phyloP scores from a whole-genome alignment of 2,797 vertebrate species.

The Falco peregrinus region DNA sequence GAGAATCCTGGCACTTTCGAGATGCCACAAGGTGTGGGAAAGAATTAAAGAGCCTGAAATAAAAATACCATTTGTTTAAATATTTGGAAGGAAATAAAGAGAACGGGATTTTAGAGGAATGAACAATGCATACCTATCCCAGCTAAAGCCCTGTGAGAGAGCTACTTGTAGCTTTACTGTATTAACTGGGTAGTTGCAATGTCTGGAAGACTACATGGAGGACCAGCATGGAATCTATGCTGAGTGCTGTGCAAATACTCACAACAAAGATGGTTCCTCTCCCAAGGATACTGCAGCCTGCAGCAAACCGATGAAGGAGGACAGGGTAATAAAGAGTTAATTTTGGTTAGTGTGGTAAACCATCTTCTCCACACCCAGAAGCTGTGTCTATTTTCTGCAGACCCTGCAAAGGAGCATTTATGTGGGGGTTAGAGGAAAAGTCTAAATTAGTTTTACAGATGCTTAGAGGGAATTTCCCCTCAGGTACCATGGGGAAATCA shows the following conservation, averaged over 20 bases:
- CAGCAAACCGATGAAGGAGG: neutral
- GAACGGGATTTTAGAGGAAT: neutral
- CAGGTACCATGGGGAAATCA: neutral
- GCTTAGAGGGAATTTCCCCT: neutral
- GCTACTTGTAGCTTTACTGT: neutral
- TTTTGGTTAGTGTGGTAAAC: neutral
- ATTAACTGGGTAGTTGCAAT: neutral
- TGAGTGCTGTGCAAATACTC: neutral
- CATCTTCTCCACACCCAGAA: neutral
- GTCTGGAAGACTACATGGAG: neutral
- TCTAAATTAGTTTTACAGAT: slow-evolving; percentile 26
- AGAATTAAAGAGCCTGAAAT: neutral
- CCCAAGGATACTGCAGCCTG: neutral
- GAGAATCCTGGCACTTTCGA: neutral
- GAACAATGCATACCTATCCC: neutral
- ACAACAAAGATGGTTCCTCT: neutral
- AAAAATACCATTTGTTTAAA: neutral
- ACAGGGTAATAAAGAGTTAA: neutral
- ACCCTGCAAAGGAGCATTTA: neutral
- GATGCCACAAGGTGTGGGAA: neutral
- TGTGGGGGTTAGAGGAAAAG: neutral
- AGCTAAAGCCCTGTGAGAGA: neutral
- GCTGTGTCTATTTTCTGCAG: neutral
- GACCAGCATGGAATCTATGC: neutral
- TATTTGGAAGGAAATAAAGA: neutral